Evolutionary conservation across 2,797 vertebrate species (phyloP).

Genomic region (Sebastes oblongus): DNA sequence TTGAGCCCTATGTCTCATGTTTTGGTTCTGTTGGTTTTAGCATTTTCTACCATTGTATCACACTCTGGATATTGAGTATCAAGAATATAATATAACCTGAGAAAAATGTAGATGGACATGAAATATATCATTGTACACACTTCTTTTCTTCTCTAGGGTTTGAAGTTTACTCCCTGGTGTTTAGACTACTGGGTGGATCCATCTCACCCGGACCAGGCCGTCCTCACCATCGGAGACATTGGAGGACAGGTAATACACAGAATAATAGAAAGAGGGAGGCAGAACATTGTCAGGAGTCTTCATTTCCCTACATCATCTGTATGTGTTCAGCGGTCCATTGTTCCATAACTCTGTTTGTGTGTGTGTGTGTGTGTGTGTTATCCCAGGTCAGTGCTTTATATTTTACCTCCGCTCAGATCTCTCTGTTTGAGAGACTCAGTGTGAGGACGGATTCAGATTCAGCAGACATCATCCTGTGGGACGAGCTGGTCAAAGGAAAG

Average conservation of each 20-base stretch:
- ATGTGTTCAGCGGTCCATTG: neutral
- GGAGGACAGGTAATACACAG: slow-evolving; percentile 82
- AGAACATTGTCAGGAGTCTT: neutral
- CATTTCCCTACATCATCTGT: neutral
- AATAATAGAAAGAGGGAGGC: neutral
- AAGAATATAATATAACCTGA: neutral
- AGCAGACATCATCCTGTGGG: slow-evolving; percentile 79
- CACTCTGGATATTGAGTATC: neutral
- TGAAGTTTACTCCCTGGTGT: slow-evolving; percentile 79
- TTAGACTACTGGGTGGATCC: slow-evolving; percentile 85
- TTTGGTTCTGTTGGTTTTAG: neutral
- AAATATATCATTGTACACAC: neutral
- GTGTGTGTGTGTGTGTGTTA: slow-evolving; percentile 29
- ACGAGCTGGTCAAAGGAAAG: slow-evolving; percentile 80
- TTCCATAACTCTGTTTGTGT: neutral
- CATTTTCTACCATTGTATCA: neutral
- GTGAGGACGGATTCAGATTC: slow-evolving; percentile 68
- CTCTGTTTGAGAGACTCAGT: slow-evolving; percentile 74
- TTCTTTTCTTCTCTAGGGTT: slow-evolving; percentile 64
- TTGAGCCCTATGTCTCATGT: neutral
- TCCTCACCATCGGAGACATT: slow-evolving; percentile 84
- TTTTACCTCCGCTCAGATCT: slow-evolving; percentile 80
- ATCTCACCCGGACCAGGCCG: slow-evolving; percentile 74
- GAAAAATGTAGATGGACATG: neutral
- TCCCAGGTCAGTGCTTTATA: slow-evolving; percentile 80